A percentile compares a stretch with the other conserved stretches of the same genome.
These are phyloP conservation scores for Phortica magna DNA, from an alignment of 2,888 invertebrate species.

Conservation along the genomic window DNA sequence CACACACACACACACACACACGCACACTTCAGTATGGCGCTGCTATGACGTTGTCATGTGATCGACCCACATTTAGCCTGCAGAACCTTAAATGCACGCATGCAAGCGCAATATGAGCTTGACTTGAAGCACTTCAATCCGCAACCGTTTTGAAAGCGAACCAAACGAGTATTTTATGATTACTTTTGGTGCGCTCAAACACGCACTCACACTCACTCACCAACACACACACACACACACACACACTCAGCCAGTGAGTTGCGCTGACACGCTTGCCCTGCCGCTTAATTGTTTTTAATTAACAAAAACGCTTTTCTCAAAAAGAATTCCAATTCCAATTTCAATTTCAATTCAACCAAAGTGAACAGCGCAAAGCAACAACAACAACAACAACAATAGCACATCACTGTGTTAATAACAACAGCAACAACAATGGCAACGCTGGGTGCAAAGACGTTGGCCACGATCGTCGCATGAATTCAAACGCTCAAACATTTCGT, in stretches of 20 bases:
- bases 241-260: background rate
- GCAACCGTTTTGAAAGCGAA: background rate
- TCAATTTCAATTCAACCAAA: slow-evolving; percentile 32
- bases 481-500: background rate
- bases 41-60: background rate
- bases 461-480: background rate
- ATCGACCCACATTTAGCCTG: slow-evolving; percentile 22
- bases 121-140: background rate
- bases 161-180: slow-evolving; percentile 7
- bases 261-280: slow-evolving; percentile 63
- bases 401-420: slow-evolving; percentile 44
- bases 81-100: slow-evolving; percentile 9
- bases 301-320: slow-evolving; percentile 68
- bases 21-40: background rate
- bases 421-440: background rate
- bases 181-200: slow-evolving; percentile 39
- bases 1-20: too few species aligned
- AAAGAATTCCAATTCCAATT: slow-evolving; percentile 64
- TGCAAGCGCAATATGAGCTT: background rate
- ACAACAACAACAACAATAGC: slow-evolving; percentile 31
- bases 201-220: background rate
- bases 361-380: slow-evolving; percentile 17
- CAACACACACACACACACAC: background rate
- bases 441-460: background rate
- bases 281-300: slow-evolving; percentile 77